Evolutionary conservation across 2,888 invertebrate genomes (phyloP), one percentile per base, ranked within the genome.

Genomic region (Plagiodera versicolora): DNA sequence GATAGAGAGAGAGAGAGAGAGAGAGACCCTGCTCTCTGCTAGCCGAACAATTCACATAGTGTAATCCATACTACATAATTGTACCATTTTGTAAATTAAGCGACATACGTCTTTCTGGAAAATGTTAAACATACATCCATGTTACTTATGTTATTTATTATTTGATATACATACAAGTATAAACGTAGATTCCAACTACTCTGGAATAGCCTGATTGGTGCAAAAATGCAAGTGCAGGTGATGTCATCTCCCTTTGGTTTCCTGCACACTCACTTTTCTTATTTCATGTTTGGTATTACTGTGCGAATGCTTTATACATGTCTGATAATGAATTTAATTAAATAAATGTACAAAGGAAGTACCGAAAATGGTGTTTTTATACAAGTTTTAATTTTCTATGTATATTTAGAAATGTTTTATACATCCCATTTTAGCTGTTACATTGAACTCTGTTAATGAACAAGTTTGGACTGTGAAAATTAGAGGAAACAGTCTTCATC

Each of bases 261-360:
- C 71, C 74, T 74, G 75, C 75, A 74, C 78, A 75, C 75, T 76
- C 76, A 76, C 72, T 78, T 77, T 74, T 77, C 73, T 79, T 76
- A 74, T 80, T 80, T 81, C 79, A 78, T 80, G 77, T 81, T 81
- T 81, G 81, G 80, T 81, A 81, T 81, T 80, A 80, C 80, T 82
- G 81, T 82, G 81, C 81, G 81, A 81, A 82, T 82, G 81, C 82
- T 82, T 82, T 82, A 82, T 82, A 82, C 81, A 82, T 81, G 81
- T 82, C 81, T 81, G 80, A 81, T 80, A 80, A 73, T 75, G 75
- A 76, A 80, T 79, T 72, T 80, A 79, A 80, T 79, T 79, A 81
- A 81, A 81, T 82, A 81, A 82, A 81, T 82, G 81, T 82, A 82
- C 81, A 82, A 82, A 82, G 79, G 79, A 81, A 81, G 79, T 81